Evolutionary conservation across 1,140 invertebrate genomes (phyloP).

Genomic region (Cydia strobilella): DNA sequence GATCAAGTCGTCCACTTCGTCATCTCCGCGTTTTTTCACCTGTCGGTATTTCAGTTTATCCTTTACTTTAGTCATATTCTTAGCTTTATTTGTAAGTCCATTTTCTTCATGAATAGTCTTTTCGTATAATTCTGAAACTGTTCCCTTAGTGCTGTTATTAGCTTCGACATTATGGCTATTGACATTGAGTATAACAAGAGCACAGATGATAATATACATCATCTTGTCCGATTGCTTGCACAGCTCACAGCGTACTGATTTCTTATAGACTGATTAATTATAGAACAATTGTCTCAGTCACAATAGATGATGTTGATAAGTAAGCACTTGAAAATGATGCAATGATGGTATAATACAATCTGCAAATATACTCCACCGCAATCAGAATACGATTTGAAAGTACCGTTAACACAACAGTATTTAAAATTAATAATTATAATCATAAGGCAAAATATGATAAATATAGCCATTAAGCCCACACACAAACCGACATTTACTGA

Average conservation of each 20-base stretch:
- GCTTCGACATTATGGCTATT: not conserved
- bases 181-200: not conserved
- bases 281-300: not conserved
- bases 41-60: not conserved
- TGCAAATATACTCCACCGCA: too few species aligned
- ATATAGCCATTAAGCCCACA: too few species aligned
- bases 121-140: not conserved
- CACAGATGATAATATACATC: not conserved
- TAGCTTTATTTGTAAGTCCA: not conserved
- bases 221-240: not conserved
- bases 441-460: too few species aligned
- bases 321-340: not conserved
- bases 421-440: too few species aligned
- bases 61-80: not conserved
- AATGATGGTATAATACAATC: not conserved
- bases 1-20: slow-evolving; percentile 3
- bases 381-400: too few species aligned
- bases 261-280: not conserved
- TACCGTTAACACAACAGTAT: too few species aligned
- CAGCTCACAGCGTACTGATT: not conserved
- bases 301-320: not conserved
- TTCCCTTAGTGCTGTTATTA: not conserved
- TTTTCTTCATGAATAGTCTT: not conserved
- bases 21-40: not conserved
- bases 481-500: too few species aligned